Evolutionary conservation across 2,797 vertebrate genomes (phyloP), one percentile per base, ranked within the genome.

Genomic region (Leptatherina wallacei): DNA sequence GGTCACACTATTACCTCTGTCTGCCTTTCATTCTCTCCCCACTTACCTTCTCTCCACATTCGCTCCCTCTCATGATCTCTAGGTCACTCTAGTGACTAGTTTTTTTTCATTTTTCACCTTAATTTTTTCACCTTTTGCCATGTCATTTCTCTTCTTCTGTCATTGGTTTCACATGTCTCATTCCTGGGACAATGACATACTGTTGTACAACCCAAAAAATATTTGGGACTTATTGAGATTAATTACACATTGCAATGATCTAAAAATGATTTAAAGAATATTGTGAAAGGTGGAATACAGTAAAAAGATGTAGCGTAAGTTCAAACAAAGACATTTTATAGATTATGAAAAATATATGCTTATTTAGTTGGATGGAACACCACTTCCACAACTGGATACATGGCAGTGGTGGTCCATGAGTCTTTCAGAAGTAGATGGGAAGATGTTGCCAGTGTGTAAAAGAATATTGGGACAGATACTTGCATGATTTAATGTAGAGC

Each of bases 1-100:
- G 91, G 90, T 89, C 90, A 89, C 76, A 83, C 85, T 75, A 83
- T 89, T 90, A 87, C 78, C 36, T 51, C 69, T 66, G 61, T 74
- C 79, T 84, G 73, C 77, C 82, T 58, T 22, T 86, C 85, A 80
- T 67, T 61, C 73, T 27, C 61, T 56, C 51, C 69, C 61, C 85
- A 58, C 75, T 78, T 75, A 58, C 65, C 55, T 47, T 56, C 27
- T 32, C 49, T 51, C 47, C 59, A 64, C 42, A 75, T 79, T 75
- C 71, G n/a, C 61, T 68, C 67, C 64, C 16, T 80, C 68, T 40
- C 38, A 16, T 61, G 22, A 29, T 0, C 9, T 42, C 64, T 30
- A 27, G 20, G 27, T 24, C 49, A 61, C 35, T 77, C 29, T 18
- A 24, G 51, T 42, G 52, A 49, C 62, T 73, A 10, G n/a, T n/a